Evolutionary conservation across 2,113 vertebrate species (phyloP).

Genomic region (Passer montanus): DNA sequence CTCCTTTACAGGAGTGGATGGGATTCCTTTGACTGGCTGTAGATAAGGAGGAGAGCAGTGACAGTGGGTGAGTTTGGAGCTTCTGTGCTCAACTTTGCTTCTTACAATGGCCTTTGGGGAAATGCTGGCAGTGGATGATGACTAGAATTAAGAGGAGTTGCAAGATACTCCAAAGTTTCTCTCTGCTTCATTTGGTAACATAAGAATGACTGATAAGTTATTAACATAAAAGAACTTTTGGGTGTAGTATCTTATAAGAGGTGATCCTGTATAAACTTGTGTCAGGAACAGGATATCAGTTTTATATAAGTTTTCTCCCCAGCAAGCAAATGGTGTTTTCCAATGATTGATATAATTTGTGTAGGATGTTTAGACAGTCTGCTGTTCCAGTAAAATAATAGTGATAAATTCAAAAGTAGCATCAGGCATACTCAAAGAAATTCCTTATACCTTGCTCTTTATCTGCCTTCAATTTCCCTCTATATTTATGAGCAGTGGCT

Average conservation of each 20-base stretch:
- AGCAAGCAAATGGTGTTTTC: neutral
- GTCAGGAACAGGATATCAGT: neutral
- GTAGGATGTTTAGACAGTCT: neutral
- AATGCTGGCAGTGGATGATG: neutral
- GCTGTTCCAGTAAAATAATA: neutral
- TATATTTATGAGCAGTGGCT: neutral
- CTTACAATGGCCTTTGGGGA: neutral
- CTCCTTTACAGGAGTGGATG: neutral
- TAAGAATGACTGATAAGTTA: neutral
- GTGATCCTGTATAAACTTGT: neutral
- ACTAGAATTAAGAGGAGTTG: neutral
- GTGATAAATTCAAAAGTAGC: neutral
- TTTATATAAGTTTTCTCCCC: neutral
- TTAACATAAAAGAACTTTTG: neutral
- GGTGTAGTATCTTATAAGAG: fast-evolving
- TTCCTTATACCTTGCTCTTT: neutral
- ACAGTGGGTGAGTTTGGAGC: neutral
- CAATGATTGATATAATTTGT: neutral
- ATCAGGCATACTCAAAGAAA: neutral
- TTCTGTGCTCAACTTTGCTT: neutral
- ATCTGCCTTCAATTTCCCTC: neutral
- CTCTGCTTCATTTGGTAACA: neutral
- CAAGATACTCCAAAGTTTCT: neutral
- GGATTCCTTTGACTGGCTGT: neutral
- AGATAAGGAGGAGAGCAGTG: neutral